These are phyloP conservation scores for Listronotus bonariensis DNA, from an alignment of 1,140 invertebrate species.

Conservation along the genomic window DNA sequence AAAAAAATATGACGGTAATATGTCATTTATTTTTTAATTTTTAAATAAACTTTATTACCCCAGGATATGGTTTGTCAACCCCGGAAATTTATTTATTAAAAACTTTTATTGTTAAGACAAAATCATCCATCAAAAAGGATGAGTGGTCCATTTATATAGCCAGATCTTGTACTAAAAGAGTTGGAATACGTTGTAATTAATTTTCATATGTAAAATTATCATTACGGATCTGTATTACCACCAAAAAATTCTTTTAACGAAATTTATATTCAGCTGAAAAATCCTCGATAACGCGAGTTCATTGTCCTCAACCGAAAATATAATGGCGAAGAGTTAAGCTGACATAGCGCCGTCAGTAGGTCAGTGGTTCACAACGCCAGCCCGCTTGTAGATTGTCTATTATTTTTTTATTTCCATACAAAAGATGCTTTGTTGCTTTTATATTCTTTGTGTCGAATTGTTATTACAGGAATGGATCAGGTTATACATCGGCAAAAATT, in stretches of 20 bases:
- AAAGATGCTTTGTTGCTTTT: constrained; percentile 1
- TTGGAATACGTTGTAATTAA: too few relatives aligned
- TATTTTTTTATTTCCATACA: constrained; percentile 37
- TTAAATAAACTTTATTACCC: too few relatives aligned
- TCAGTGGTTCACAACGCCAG: constrained; percentile 43
- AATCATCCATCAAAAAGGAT: too few relatives aligned
- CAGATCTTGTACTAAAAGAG: too few relatives aligned
- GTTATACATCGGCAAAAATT: too few relatives aligned
- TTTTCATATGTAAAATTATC: too few relatives aligned
- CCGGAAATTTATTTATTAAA: too few relatives aligned
- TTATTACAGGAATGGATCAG: constrained; percentile 1
- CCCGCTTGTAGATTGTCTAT: constrained; percentile 42
- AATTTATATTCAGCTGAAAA: constrained; percentile 3
- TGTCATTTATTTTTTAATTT: too few relatives aligned
- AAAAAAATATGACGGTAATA: too few relatives aligned
- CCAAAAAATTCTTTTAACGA: background rate
- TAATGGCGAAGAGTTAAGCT: constrained; percentile 6
- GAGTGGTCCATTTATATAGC: too few relatives aligned
- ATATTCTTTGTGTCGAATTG: background rate
- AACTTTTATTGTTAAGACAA: too few relatives aligned
- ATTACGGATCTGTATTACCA: background rate
- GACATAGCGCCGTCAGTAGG: constrained; percentile 45
- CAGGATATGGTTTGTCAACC: too few relatives aligned
- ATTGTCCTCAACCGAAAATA: constrained; percentile 11
- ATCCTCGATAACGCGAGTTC: background rate